Evolutionary conservation across 2,797 vertebrate species (phyloP), one percentile per base, ranked within the genome.

Genomic region (Sebastes taczanowskii): DNA sequence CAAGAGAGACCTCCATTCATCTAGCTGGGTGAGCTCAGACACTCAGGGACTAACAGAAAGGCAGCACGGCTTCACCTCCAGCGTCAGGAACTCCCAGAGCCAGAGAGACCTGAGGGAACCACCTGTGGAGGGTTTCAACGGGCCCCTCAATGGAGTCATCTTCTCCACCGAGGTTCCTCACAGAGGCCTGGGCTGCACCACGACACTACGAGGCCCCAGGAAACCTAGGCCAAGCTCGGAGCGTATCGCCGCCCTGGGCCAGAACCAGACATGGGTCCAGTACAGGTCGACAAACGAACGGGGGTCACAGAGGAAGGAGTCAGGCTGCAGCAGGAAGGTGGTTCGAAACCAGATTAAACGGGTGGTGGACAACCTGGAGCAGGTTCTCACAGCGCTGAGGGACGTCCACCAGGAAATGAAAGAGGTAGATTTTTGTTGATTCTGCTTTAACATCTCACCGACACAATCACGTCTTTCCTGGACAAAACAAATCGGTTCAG

Each of bases 351-450:
- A 96, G 89, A 96, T 96, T 59, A 90, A 90, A 86, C 89, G 94
- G 22, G 96, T 96, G 67, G 89, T 96, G 78, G 86, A 89, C 78
- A 95, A 95, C 85, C 92, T 96, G 74, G 96, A 96, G 87, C 92
- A 94, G 61, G 95, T 96, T 66, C 90, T 96, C 2, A 89, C 70
- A 8, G 94, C 95, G 3, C 88, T 96, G 87, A 95, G 94, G 86
- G 94, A 95, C 13, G 93, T 96, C 27, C 95, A 96, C 22, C 92
- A 95, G 87, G 96, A 96, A 91, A 96, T 96, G 95, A 96, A 93
- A 85, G 96, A 96, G 96, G 96, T 96, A 94, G 9, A 5, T 65
- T 53, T 74, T 46, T 65, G 52, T 82, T 64, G 1, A 74, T 71
- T 75, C 7, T 67, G 34, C 23, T 6, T 8, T 8, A 46, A 68